Evolutionary conservation across 1,140 invertebrate genomes (phyloP).

Genomic region (Drosophila leontia): DNA sequence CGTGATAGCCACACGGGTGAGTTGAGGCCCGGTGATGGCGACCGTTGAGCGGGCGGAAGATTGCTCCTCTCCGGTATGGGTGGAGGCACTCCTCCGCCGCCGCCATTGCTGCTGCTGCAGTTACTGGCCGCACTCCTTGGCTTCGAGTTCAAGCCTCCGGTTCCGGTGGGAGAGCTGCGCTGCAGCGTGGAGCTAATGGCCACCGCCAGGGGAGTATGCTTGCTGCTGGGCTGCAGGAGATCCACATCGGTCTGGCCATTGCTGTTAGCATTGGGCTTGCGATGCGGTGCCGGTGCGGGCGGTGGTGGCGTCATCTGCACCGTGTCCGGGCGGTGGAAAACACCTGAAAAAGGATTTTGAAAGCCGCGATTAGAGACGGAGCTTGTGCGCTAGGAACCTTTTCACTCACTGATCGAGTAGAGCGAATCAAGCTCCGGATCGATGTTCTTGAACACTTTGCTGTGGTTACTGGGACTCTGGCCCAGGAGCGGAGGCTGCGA

Average conservation of each 20-base stretch:
- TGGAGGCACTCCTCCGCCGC: conserved; percentile 48
- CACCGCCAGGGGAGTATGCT: conserved; percentile 52
- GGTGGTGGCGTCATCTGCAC: conserved; percentile 84
- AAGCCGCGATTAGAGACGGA: background rate
- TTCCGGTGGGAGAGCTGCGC: conserved; percentile 64
- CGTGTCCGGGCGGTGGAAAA: conserved; percentile 83
- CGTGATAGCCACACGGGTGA: conserved; percentile 81
- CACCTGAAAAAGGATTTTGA: conserved; percentile 41
- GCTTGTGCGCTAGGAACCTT: no score
- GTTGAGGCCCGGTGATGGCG: conserved; percentile 70
- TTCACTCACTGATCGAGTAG: conserved; percentile 79
- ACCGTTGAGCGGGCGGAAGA: conserved; percentile 39
- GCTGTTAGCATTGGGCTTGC: conserved; percentile 65
- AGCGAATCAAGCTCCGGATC: conserved; percentile 84
- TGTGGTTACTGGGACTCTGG: conserved; percentile 80
- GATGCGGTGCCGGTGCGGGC: conserved; percentile 80
- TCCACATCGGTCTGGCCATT: conserved; percentile 64
- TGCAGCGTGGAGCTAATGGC: conserved; percentile 61
- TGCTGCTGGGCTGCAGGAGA: conserved; percentile 64
- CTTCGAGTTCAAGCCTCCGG: conserved; percentile 22
- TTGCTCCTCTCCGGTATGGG: conserved; percentile 72
- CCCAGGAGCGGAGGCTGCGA: conserved; percentile 61
- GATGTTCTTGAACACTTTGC: conserved; percentile 84
- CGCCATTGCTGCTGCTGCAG: conserved; percentile 49
- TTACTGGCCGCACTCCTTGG: conserved; percentile 54